Percentiles rank a stretch among this genome's conserved stretches.
Evolutionary conservation across 2,113 vertebrate genomes (phyloP).

Genomic region (Amphilophus citrinellus): DNA sequence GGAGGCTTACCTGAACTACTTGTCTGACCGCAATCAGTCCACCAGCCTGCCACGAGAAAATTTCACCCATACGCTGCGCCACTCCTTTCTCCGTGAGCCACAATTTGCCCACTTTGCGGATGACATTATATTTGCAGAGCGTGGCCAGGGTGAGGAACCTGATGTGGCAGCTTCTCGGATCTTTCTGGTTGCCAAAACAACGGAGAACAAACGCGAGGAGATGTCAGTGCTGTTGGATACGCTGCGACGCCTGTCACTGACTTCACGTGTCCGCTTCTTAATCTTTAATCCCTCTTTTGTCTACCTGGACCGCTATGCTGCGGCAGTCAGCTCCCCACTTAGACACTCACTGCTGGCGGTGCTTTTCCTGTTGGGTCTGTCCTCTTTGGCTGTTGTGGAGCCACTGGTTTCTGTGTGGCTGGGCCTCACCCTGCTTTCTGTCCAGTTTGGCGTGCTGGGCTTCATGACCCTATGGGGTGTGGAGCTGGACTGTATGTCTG

Average conservation of each 20-base stretch:
- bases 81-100: slow-evolving; percentile 91
- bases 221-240: slow-evolving; percentile 97
- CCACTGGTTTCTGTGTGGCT: slow-evolving; percentile 96
- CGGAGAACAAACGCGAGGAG: slow-evolving; percentile 97
- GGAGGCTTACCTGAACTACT: slow-evolving; percentile 95
- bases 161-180: slow-evolving; percentile 96
- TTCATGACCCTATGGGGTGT: slow-evolving; percentile 99
- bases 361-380: slow-evolving; percentile 97
- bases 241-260: slow-evolving; percentile 93
- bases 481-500: slow-evolving; percentile 97
- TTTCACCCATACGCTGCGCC: slow-evolving; percentile 92
- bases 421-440: slow-evolving; percentile 93
- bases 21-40: slow-evolving; percentile 92
- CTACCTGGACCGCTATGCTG: slow-evolving; percentile 96
- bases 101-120: slow-evolving; percentile 95
- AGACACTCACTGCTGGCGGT: slow-evolving; percentile 97
- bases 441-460: slow-evolving; percentile 97
- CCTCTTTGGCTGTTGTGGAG: slow-evolving; percentile 93
- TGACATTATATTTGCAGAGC: slow-evolving; percentile 97
- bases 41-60: slow-evolving; percentile 91
- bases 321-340: slow-evolving; percentile 96
- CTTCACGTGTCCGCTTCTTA: slow-evolving; percentile 97
- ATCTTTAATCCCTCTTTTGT: slow-evolving; percentile 99
- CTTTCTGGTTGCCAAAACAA: slow-evolving; percentile 97
- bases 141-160: slow-evolving; percentile 92